Evolutionary conservation across 1,140 invertebrate genomes (phyloP), one percentile per base, ranked within the genome.

Genomic region (Hyles vespertilio): DNA sequence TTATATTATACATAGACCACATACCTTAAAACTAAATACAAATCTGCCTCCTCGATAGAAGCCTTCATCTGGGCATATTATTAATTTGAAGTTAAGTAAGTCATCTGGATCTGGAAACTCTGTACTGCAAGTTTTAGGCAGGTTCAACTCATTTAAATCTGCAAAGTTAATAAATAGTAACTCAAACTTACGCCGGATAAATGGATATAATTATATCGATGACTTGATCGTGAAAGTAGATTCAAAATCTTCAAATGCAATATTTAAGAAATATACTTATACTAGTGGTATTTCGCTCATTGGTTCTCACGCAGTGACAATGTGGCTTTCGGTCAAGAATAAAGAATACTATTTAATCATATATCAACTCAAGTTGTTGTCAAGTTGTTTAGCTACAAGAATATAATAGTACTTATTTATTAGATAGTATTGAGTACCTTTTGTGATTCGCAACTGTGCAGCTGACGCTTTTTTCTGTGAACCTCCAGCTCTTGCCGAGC

Each of bases 71-170:
- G 98, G 98, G 84, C 94, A 97, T 82, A 99, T 99, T 56, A 97
- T 94, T 71, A 99, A 90, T 91, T 98, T 99, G 87, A 99, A 99
- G 89, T 94, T 97, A 66, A 99, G 91, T 74, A 99, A 92, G 90
- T 99, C 98, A 91, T 99, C 97, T 64, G 95, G 94, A 89, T 99
- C 97, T 59, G 97, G 97, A 89, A 99, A 98, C 84, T 99, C 97
- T 76, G 97, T 98, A 75, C 92, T 94, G 89, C 98, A 99, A 51
- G 98, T 99, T 91, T 98, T 98, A 62, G 98, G 98, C 81, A 99
- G 92, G 91, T 98, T 98, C 61, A 99, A 89, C 91, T 99, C 98
- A 91, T 97, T 98, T 75, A 99, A 96, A 93, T 99, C 98, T 99
- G 91, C 52, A 36, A 44, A 54, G 2, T 44, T 12, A 54, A 44